A percentile compares a stretch with the other conserved stretches of the same genome.
phyloP scores from a whole-genome alignment of 2,113 vertebrate genomes.

The Anas platyrhynchos region DNA sequence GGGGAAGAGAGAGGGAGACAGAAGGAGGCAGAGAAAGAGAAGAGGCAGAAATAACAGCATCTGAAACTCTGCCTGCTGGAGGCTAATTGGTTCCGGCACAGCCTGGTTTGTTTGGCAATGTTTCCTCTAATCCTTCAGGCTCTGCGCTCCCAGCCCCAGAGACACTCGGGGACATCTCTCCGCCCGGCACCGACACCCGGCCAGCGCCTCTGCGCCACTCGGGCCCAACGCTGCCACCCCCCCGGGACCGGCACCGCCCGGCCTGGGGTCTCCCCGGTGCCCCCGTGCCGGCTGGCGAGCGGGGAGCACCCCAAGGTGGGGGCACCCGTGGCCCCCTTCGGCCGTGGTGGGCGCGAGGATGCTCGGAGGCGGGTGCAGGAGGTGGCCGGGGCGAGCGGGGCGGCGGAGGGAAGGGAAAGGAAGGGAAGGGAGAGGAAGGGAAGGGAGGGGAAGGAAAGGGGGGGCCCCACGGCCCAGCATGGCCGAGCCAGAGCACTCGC shows the following conservation, averaged over 20 bases:
- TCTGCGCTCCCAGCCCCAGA: slow-evolving; percentile 37
- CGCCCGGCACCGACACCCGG: neutral
- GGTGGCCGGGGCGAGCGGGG: neutral
- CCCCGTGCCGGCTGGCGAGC: no score
- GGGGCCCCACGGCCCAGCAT: slow-evolving; percentile 6
- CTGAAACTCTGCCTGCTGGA: slow-evolving; percentile 75
- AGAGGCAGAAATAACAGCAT: slow-evolving; percentile 72
- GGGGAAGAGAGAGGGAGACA: neutral
- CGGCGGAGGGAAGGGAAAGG: neutral
- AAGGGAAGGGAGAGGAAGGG: neutral
- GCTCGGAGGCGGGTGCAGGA: neutral
- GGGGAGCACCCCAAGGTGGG: neutral
- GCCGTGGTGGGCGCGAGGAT: neutral
- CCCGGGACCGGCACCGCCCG: neutral
- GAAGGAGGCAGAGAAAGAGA: slow-evolving; percentile 21
- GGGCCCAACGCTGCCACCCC: neutral
- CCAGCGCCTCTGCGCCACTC: slow-evolving; percentile 7
- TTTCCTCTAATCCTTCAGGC: slow-evolving; percentile 70
- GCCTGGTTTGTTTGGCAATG: slow-evolving; percentile 74
- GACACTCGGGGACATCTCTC: slow-evolving; percentile 29
- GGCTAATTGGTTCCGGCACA: slow-evolving; percentile 77
- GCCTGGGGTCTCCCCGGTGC: neutral
- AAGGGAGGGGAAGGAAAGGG: neutral
- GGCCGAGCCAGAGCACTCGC: slow-evolving; percentile 55
- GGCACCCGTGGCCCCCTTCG: neutral